Conservation (phyloP, 2,113 vertebrate species). For the Platysteira castanea region DNA sequence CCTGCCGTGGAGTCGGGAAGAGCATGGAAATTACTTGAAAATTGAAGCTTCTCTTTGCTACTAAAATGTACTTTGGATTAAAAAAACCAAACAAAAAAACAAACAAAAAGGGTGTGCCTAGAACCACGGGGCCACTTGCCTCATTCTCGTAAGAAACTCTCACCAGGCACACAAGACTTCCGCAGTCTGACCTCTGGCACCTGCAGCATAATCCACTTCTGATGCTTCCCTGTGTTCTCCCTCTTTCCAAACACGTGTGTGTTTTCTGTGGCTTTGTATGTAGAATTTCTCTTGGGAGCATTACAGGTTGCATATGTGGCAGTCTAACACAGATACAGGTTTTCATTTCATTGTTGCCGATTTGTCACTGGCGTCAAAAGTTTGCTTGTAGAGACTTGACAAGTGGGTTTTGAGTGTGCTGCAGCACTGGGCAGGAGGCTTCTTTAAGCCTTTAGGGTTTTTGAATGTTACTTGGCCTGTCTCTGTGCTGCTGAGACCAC, state of each 20-base stretch:
- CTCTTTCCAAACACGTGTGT: rapidly evolving
- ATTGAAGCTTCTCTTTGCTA: not conserved
- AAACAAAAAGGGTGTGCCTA: not conserved
- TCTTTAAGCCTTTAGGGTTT: conserved; percentile 52
- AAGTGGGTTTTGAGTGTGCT: not conserved
- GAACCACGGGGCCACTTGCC: not conserved
- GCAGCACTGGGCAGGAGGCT: not conserved
- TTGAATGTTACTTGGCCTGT: conserved; percentile 58
- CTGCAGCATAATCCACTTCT: not conserved
- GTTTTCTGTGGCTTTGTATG: not conserved
- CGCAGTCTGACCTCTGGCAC: not conserved
- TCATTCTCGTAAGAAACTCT: rapidly evolving
- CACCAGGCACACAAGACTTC: not conserved
- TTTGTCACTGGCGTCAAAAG: not conserved
- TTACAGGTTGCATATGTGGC: not conserved
- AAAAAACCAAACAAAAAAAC: not conserved
- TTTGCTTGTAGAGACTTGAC: not conserved
- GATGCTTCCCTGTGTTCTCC: not conserved
- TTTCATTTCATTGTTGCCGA: not conserved
- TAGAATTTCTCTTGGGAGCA: rapidly evolving
- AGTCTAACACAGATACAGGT: not conserved
- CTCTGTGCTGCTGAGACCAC: conserved; percentile 52
- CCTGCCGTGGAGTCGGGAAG: not conserved
- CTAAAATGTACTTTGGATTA: not conserved
- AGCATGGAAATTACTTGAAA: not conserved